Evolutionary conservation across 2,113 vertebrate species (phyloP).

Genomic region (Litocranius walleri): DNA sequence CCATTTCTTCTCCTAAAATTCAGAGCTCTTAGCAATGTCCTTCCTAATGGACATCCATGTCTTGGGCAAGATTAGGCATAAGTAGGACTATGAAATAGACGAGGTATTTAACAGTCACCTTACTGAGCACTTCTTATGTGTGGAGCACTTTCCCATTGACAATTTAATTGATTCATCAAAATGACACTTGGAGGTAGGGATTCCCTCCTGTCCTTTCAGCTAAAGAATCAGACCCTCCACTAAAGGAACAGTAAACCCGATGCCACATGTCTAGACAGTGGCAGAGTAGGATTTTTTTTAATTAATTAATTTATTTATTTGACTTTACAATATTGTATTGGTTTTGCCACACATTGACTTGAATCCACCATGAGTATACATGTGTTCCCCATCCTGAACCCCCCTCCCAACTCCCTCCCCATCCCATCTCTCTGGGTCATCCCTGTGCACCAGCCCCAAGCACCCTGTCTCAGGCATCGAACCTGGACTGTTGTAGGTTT

Average conservation of each 20-base stretch:
- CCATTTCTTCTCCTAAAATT: not conserved
- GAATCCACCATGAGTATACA: too few species aligned
- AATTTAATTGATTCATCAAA: not conserved
- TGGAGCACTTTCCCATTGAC: not conserved
- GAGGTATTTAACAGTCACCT: not conserved
- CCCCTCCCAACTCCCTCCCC: too few species aligned
- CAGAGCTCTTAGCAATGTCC: not conserved
- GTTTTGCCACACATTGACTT: too few species aligned
- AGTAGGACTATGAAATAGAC: accelerated
- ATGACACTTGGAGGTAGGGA: not conserved
- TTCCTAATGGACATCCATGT: not conserved
- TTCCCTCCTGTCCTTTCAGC: too few species aligned
- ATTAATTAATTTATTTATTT: too few species aligned
- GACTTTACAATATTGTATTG: too few species aligned
- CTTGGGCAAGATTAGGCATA: not conserved
- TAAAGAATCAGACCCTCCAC: not conserved
- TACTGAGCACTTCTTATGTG: not conserved
- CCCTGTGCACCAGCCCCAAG: too few species aligned
- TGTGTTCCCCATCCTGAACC: too few species aligned
- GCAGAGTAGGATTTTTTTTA: not conserved
- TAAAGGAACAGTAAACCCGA: not conserved
- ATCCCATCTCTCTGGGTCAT: too few species aligned
- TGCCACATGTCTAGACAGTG: not conserved
- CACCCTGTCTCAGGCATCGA: too few species aligned
- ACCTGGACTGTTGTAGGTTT: not conserved